phyloP scores from a whole-genome alignment of 2,797 vertebrate genomes.

The Menidia menidia region DNA sequence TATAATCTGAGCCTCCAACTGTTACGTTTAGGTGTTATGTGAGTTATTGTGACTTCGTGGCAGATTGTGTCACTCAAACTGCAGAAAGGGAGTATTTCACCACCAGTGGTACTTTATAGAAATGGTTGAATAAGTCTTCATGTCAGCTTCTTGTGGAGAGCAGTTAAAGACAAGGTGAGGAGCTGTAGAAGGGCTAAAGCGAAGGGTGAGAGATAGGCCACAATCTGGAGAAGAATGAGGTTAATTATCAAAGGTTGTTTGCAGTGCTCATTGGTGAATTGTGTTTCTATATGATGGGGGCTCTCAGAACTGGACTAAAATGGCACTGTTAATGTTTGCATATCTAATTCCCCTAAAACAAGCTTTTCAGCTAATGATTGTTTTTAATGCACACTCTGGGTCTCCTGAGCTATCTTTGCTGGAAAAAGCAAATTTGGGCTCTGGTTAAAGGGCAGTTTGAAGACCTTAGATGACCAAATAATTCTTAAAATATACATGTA shows the following conservation, averaged over 20 bases:
- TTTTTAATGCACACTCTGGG: neutral
- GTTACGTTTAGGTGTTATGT: neutral
- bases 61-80: neutral
- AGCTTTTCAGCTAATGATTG: conserved; percentile 5
- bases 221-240: neutral
- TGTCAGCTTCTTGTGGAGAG: neutral
- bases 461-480: no score
- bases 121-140: neutral
- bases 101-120: neutral
- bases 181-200: neutral
- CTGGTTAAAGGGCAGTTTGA: no score
- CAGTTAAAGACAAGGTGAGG: conserved; percentile 6
- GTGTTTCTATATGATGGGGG: neutral
- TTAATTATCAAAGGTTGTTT: neutral
- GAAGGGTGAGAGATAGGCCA: neutral
- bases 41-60: neutral
- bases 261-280: neutral
- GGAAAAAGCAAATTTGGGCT: no score
- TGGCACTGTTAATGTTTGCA: neutral
- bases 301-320: neutral
- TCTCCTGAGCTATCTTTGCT: conserved; percentile 7
- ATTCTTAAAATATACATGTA: no score
- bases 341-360: conserved; percentile 9
- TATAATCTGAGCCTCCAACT: conserved; percentile 5
- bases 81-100: neutral